A percentile compares a stretch with the other conserved stretches of the same genome.
These are phyloP conservation scores for Solenopsis invicta DNA, from an alignment of 1,140 invertebrate species.

Conservation along the genomic window DNA sequence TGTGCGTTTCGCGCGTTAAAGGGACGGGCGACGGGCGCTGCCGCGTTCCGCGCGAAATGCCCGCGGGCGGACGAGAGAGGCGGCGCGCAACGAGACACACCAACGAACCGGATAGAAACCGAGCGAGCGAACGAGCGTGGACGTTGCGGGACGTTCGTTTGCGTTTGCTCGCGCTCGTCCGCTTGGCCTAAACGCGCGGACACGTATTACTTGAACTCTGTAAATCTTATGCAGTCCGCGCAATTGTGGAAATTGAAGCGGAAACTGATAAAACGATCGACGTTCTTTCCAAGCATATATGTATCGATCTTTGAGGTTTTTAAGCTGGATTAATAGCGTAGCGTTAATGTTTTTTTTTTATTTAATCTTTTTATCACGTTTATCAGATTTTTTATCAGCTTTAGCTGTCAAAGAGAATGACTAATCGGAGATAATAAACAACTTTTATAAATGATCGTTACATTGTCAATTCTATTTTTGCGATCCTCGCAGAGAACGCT, in stretches of 20 bases:
- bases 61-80: not conserved
- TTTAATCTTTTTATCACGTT: not conserved
- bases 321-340: not conserved
- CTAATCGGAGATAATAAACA: not conserved
- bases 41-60: constrained; percentile 7
- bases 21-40: not conserved
- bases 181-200: not conserved
- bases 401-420: not conserved
- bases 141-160: not conserved
- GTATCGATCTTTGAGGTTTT: not conserved
- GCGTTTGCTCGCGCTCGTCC: not conserved
- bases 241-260: not conserved
- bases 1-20: constrained; percentile 61
- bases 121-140: not conserved
- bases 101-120: not conserved
- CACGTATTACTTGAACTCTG: not conserved
- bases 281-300: not conserved
- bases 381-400: not conserved
- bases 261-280: not conserved
- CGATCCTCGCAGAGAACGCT: not conserved
- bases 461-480: not conserved
- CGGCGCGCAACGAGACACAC: not conserved
- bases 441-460: not conserved
- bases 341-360: not conserved
- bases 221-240: not conserved